Base-by-base conservation (phyloP, 2,888 invertebrate genomes). In the Euclidia mi region DNA sequence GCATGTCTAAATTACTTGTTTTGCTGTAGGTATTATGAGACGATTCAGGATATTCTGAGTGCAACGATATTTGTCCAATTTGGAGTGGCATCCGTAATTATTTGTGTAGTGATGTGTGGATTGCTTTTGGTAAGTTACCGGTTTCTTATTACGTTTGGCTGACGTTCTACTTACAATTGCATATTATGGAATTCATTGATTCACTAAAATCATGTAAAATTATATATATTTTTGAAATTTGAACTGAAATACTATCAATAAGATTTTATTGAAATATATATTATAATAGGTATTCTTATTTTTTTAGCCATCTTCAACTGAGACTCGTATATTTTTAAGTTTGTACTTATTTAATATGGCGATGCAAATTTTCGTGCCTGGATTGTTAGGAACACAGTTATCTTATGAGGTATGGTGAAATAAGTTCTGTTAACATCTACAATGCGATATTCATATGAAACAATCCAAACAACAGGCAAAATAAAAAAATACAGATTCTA, bases 41-140 rank as follows among this genome's bases (percentile, higher is more conserved):
- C 47, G 0, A 20, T 85, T 18, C 90, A 92, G 70, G 60, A 85
- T 1, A 69, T 90, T 25, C 56, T 88, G 31, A 82, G 81, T 40
- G 41, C 76, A 0, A 79, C 86, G 0, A 79, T 90, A 71, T 92
- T 92, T 48, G 61, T 91, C 25, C 86, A 88, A 52, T 90, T 87
- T 48, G 75, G 87, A 17, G 82, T 88, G 50, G 82, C 85, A 0
- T 81, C 92, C 0, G 52, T 79, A 9, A 85, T 87, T 9, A 88
- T 92, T 37, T 92, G 92, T 52, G 87, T 88, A 2, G 77, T 84
- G 1, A 68, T 90, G 70, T 85, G 78, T 46, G 84, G 84, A 20
- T 62, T 92, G 6, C 44, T 85, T 43, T 61, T 89, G 79, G 92
- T 91, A 76, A 78, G 71, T 65, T n/a, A n/a, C n/a, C n/a, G n/a